Conservation (phyloP, 2,797 vertebrate genomes). For the Hippocampus kuda region DNA sequence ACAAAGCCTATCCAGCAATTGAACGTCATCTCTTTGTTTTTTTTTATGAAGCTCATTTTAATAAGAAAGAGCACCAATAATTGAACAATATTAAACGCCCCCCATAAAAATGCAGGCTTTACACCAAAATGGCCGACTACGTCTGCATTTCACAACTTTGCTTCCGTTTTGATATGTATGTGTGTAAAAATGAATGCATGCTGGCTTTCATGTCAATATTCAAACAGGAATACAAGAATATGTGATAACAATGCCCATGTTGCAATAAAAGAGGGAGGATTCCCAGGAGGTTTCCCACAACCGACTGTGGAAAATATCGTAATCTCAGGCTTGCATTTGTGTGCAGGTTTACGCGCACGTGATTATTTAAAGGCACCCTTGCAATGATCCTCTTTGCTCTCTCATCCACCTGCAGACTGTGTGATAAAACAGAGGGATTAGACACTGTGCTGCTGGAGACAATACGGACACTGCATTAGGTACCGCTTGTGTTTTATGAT, state of each 20-base stretch:
- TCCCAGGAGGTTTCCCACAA: slow-evolving; percentile 12
- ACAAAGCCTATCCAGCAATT: not conserved
- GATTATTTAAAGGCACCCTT: slow-evolving; percentile 68
- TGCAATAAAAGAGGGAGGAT: not conserved
- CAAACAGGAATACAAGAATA: not conserved
- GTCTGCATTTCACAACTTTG: no score
- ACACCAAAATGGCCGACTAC: no score
- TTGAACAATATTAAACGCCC: no score
- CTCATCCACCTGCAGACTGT: slow-evolving; percentile 48
- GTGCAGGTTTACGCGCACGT: slow-evolving; percentile 65
- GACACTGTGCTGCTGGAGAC: slow-evolving; percentile 18
- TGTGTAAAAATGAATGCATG: not conserved
- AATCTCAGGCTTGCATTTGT: slow-evolving; percentile 65
- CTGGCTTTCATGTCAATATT: not conserved
- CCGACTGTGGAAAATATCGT: slow-evolving; percentile 24
- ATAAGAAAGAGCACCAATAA: not conserved
- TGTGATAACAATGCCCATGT: no score
- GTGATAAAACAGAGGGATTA: slow-evolving; percentile 38
- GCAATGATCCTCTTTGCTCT: slow-evolving; percentile 68
- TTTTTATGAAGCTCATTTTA: not conserved
- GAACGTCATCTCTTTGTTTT: not conserved
- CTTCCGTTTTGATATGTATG: not conserved
- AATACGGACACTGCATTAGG: slow-evolving; percentile 29
- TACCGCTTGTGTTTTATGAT: slow-evolving; percentile 10
- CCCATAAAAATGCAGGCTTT: no score